Conservation (phyloP, 2,888 invertebrate genomes). For the Cryptus viduatorius region DNA sequence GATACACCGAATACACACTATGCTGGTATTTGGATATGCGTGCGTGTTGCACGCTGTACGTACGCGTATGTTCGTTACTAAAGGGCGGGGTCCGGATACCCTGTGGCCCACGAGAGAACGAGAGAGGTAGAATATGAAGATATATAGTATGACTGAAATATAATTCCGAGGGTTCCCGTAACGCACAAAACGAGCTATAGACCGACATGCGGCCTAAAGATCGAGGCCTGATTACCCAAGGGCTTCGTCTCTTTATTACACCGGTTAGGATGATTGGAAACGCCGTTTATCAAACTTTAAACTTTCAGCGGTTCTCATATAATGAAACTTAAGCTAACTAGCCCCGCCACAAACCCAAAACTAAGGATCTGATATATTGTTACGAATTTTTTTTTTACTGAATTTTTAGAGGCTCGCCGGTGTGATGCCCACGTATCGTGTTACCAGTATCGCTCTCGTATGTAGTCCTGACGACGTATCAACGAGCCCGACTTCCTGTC, state of each 20-base stretch:
- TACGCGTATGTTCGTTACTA: slow-evolving; percentile 33
- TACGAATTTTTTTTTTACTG: slow-evolving; percentile 14
- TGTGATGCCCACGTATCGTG: slow-evolving; percentile 29
- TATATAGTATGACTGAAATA: slow-evolving; percentile 55
- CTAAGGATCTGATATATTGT: background rate
- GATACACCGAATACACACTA: slow-evolving; percentile 20
- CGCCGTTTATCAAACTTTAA: slow-evolving; percentile 63
- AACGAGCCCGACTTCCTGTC: slow-evolving; percentile 50
- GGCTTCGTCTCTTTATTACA: slow-evolving; percentile 65
- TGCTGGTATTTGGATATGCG: background rate
- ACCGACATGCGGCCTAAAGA: slow-evolving; percentile 55
- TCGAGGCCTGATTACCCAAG: slow-evolving; percentile 53
- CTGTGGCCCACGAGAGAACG: background rate
- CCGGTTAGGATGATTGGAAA: slow-evolving; percentile 62
- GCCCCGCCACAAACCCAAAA: background rate
- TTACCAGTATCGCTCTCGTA: slow-evolving; percentile 28
- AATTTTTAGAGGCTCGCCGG: background rate
- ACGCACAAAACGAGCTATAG: slow-evolving; percentile 30
- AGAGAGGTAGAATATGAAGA: slow-evolving; percentile 26
- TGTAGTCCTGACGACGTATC: slow-evolving; percentile 25
- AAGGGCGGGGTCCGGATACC: slow-evolving; percentile 32
- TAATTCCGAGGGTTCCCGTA: slow-evolving; percentile 56
- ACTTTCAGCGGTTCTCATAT: slow-evolving; percentile 46
- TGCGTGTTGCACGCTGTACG: background rate
- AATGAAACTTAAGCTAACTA: background rate